Conservation (phyloP, 2,888 invertebrate genomes). For the Microplitis deprimator region DNA sequence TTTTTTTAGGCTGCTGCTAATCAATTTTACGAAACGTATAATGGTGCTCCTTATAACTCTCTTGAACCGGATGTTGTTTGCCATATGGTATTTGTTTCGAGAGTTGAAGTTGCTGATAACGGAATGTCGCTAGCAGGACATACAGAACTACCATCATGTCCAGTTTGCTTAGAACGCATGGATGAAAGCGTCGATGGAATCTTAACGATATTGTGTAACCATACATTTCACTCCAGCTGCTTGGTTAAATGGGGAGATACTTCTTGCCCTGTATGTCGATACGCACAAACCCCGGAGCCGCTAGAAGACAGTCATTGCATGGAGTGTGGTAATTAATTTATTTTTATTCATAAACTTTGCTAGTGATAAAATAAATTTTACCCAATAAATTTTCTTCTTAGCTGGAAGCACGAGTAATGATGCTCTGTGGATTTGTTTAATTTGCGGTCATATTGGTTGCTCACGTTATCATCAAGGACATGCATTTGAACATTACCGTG, state of each 20-base stretch:
- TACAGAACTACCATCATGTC: conserved; percentile 97
- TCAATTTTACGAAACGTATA: conserved; percentile 93
- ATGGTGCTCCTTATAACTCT: conserved; percentile 93
- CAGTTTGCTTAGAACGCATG: conserved; percentile 97
- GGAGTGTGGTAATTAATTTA: conserved; percentile 75
- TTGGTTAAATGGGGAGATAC: conserved; percentile 97
- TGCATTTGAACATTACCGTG: conserved; percentile 95
- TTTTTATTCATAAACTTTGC: conserved; percentile 7
- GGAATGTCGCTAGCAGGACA: conserved; percentile 84
- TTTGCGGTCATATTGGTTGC: conserved; percentile 99
- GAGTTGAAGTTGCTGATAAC: conserved; percentile 88
- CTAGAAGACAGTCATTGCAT: conserved; percentile 80
- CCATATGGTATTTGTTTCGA: conserved; percentile 95
- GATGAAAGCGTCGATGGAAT: conserved; percentile 99
- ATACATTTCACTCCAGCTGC: conserved; percentile 97
- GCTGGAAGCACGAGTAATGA: conserved; percentile 76
- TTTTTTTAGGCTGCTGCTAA: conserved; percentile 81
- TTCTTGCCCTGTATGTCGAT: conserved; percentile 97
- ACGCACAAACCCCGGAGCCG: conserved; percentile 87
- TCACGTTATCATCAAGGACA: conserved; percentile 93
- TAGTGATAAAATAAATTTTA: background rate
- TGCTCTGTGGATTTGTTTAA: conserved; percentile 97
- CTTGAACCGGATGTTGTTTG: conserved; percentile 93
- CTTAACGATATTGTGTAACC: conserved; percentile 97
- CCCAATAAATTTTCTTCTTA: conserved; percentile 33